Evolutionary conservation across 1,140 invertebrate genomes (phyloP), one percentile per base, ranked within the genome.

Genomic region (Artemia franciscana): DNA sequence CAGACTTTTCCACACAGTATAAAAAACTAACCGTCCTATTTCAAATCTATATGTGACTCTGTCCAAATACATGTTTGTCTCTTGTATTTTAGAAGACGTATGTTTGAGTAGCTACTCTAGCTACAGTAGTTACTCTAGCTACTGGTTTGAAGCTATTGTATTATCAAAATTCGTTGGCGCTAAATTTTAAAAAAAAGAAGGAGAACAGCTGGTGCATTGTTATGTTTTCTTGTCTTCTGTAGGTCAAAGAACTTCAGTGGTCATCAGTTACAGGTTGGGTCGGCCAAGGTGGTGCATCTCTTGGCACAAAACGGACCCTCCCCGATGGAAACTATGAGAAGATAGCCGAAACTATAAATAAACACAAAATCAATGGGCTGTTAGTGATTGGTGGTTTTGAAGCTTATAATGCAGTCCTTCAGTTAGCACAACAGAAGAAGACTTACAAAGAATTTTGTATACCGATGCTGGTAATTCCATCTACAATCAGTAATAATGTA

Each of bases 301-400:
- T 98, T 23, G 94, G 95, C 57, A 98, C 93, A 0, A 95, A 96
- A 71, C 84, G 93, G 65, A 87, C 88, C 0, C 76, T 91, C 2
- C 88, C 91, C 2, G 82, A 82, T 2, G 23, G 62, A 59, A 78
- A 84, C 66, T 75, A 86, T 69, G 77, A 80, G 18, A 74, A 84
- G 70, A 84, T 94, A 57, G 88, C 91, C 24, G 80, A 83, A 25
- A 81, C 84, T 63, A 74, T 98, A 2, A 83, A 84, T 67, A 85
- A 95, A 73, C 88, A 84, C 71, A 86, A 87, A 63, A 92, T 98
- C 66, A 88, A 97, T 73, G 93, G 84, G 12, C 73, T 99, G 1
- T 75, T 97, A 0, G 85, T 98, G 30, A 88, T 99, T 73, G 96
- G 96, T 67, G 95, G 95, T 58, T 98, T 98, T 76, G 94, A 98